Evolutionary conservation across 2,797 vertebrate species (phyloP), one percentile per base, ranked within the genome.

Genomic region (Pogonophryne albipinna): DNA sequence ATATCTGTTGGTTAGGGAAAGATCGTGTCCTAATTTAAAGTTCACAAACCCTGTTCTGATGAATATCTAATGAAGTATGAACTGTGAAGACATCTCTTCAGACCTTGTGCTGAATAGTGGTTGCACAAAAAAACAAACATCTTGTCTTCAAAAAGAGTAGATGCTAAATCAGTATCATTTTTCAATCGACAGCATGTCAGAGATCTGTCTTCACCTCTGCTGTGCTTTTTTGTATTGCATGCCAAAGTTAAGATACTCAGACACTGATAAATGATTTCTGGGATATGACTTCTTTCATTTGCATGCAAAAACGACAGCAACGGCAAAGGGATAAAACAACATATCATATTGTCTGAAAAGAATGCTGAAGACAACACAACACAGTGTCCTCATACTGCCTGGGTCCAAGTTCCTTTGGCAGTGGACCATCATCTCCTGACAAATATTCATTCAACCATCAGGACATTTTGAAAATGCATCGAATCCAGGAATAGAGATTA

Each of bases 341-440:
- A 82, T 47, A 70, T 87, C 68, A 80, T 44, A 41, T 71, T 75
- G 70, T 85, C 64, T 82, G 63, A 79, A 60, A 77, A 67, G 71
- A 83, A 84, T 78, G 80, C 56, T 50, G 74, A 80, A 78, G 88
- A 87, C 80, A 87, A 79, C 79, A 73, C 16, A 47, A 79, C 79
- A 73, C 16, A 47, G 5, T 67, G 53, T 79, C 84, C 74, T 85
- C 55, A 42, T 69, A 71, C 10, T 12, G 77, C 60, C 61, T 27
- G 13, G 49, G 45, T 86, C 80, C 82, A 86, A 76, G 57, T 52
- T 4, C 12, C 50, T 15, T 73, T 92, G 90, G 90, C 91, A 78
- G 52, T 81, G 64, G 84, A 92, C 89, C 91, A 92, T 95, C 87
- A 89, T 85, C 59, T 87, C 77, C 70, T 90, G 77, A 62, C 73